These are phyloP conservation scores for Tinamus guttatus DNA, from an alignment of 2,113 vertebrate species.

Conservation along the genomic window DNA sequence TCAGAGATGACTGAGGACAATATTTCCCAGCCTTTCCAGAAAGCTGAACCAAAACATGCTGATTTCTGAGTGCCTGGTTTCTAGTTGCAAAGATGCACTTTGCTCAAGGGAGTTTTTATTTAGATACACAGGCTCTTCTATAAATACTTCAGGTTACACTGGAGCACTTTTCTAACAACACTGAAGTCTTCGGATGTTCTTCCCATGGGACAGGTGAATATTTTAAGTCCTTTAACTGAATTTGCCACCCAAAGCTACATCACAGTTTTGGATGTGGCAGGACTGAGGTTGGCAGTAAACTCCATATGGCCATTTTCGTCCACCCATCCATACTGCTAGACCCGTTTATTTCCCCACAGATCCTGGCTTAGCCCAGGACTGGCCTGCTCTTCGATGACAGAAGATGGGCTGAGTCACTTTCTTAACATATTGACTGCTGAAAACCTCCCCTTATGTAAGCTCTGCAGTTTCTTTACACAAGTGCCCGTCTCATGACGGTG, in stretches of 20 bases:
- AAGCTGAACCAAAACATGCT: not conserved
- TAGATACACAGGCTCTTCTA: not conserved
- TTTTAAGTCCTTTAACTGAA: not conserved
- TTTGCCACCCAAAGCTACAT: not conserved
- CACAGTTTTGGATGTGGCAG: not conserved
- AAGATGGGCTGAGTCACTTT: not conserved
- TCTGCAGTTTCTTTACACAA: not conserved
- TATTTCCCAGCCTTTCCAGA: not conserved
- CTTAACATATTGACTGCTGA: not conserved
- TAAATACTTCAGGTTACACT: not conserved
- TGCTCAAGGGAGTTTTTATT: not conserved
- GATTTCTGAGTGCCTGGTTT: not conserved
- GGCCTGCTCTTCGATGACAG: not conserved
- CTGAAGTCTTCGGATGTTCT: not conserved
- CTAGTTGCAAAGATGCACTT: not conserved
- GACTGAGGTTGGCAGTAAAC: not conserved
- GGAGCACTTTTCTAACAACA: not conserved
- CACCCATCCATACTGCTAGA: not conserved
- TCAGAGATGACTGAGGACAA: not conserved
- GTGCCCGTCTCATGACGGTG: not conserved
- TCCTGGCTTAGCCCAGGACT: not conserved
- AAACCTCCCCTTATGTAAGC: constrained; percentile 45
- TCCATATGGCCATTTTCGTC: not conserved
- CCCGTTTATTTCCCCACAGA: not conserved
- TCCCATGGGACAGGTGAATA: not conserved